Conservation (phyloP, 1,140 invertebrate species). For the Rhagoletis zephyria region DNA sequence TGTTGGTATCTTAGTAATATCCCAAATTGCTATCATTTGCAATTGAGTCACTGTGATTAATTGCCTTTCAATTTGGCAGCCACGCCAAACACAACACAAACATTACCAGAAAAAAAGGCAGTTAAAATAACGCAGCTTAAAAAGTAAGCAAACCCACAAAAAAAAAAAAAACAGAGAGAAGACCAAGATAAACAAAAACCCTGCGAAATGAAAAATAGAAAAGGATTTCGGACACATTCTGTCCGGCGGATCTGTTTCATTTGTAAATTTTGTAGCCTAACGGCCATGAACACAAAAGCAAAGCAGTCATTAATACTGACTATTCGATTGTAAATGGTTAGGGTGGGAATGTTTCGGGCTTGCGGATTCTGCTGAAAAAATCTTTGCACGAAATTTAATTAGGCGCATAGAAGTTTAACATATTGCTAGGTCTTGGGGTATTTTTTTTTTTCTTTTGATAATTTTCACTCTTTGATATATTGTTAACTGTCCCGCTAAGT, state of each 20-base stretch:
- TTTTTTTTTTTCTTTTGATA: not conserved
- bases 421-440: not conserved
- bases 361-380: not conserved
- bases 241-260: slow-evolving; percentile 42
- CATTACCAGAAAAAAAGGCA: not conserved
- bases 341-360: not conserved
- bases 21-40: slow-evolving; percentile 25
- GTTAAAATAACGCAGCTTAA: slow-evolving; percentile 9
- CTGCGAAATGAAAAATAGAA: not conserved
- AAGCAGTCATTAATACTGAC: slow-evolving; percentile 30
- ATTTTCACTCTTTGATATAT: not conserved
- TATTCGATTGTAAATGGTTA: slow-evolving; percentile 27
- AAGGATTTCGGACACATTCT: slow-evolving; percentile 1
- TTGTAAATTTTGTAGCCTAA: slow-evolving; percentile 22
- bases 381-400: slow-evolving; percentile 17
- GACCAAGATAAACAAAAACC: not conserved
- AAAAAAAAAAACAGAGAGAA: not conserved
- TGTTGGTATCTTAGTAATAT: not conserved
- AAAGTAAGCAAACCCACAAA: not conserved
- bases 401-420: slow-evolving; percentile 28
- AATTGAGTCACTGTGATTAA: slow-evolving; percentile 53
- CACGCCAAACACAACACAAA: not conserved
- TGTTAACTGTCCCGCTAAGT: not conserved
- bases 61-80: slow-evolving; percentile 49
- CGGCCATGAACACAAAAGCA: not conserved